Base-by-base conservation (phyloP, 2,797 vertebrate genomes). In the Enteromius trimaculatus region DNA sequence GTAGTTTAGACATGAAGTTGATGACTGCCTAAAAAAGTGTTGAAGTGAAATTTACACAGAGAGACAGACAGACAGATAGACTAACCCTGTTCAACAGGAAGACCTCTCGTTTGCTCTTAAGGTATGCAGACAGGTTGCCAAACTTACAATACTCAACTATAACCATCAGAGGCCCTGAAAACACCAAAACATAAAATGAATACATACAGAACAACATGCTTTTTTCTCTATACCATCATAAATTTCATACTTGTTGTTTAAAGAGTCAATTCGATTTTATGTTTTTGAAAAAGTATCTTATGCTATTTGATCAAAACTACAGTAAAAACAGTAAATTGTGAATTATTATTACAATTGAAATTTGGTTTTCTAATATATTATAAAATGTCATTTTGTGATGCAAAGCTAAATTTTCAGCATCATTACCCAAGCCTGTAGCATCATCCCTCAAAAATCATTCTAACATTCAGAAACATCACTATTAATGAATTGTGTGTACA, bases 91-190 rank as follows among this genome's bases (percentile, higher is more conserved):
- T 92, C 60, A 93, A 89, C 69, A 94, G 91, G 90, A 97, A 99
- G 49, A 95, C 92, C 1, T 95, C 94, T 72, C 98, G 94, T 90
- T 99, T 98, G 92, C 94, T 96, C 91, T 97, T 97, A 86, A 99
- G 92, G 86, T 97, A 99, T 88, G 95, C 91, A 75, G 98, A 99
- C 60, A 99, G 94, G 88, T 99, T 99, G 76, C 98, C 97, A 21
- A 96, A 95, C 85, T 94, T 92, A 92, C 98, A 99, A 88, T 96
- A 99, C 90, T 99, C 97, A 11, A 99, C 98, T 37, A 99, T 97
- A 76, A 99, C 94, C 98, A 99, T 97, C 86, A 99, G 91, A 16
- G 97, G 97, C 39, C 97, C 98, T 99, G 89, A 34, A 65, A 79
- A 47, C 6, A 65, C 3, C 26, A 78, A 64, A 23, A 42, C 16